Evolutionary conservation across 2,888 invertebrate species (phyloP), one percentile per base, ranked within the genome.

Genomic region (Eristalinus sepulchralis): DNA sequence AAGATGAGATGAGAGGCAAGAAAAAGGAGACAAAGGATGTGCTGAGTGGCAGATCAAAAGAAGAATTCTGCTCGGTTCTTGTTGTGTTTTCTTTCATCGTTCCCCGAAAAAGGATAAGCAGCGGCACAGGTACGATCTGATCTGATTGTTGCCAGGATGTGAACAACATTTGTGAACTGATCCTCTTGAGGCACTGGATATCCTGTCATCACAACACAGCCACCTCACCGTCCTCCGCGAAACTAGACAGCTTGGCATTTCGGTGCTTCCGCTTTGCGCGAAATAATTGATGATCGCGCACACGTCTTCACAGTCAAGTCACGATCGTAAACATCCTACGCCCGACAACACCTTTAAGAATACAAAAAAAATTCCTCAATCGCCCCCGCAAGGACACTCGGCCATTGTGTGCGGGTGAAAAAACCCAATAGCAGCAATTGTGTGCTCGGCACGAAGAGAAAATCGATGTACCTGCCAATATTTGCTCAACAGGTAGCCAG

Each of bases 31-130:
- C 66, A 82, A 83, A 83, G 83, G 86, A 75, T 82, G 68, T 82
- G 68, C 71, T 82, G 86, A 82, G 86, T 82, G 86, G 82, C 83
- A 86, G 78, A 86, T 83, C 86, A 86, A 86, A 86, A 82, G 85
- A 78, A 82, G 39, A 39, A 78, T 63, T 62, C 59, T 64, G 57
- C 27, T 76, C 71, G 64, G 59, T 13, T 33, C 17, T 57, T 17
- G 47, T 36, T 63, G 34, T 31, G 27, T 63, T 76, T 36, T 64
- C 64, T 68, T 72, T 3, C 72, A 77, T 59, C 70, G 55, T 70
- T 72, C 64, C 47, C 22, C 20, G 20, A 10, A 62, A 72, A 71
- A 55, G 72, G 76, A 81, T 75, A 34, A 72, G 57, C 8, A 71
- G n/a, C 20, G 24, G 10, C 4, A 39, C 39, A 66, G 47, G 55